phyloP scores from a whole-genome alignment of 1,140 invertebrate genomes.

The Sitophilus oryzae region DNA sequence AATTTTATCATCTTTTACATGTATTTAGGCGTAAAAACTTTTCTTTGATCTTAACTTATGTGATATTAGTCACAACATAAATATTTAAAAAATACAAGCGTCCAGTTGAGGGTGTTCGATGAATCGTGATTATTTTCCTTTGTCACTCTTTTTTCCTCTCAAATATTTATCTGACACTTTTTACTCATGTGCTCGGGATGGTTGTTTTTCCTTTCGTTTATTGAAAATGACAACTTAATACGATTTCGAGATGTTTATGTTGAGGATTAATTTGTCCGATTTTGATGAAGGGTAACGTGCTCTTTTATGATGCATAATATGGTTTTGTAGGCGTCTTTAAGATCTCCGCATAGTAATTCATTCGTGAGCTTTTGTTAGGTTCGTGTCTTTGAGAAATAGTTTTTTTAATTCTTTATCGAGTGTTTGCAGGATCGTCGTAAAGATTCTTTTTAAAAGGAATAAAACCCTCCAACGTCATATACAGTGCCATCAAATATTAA shows the following conservation, averaged over 20 bases:
- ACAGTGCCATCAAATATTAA: not conserved
- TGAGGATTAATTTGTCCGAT: not conserved
- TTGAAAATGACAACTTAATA: not conserved
- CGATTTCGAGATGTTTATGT: not conserved
- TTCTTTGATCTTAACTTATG: too few relatives aligned
- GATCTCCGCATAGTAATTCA: not conserved
- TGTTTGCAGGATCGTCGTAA: not conserved
- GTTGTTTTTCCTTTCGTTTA: not conserved
- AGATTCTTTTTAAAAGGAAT: not conserved
- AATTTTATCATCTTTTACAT: too few relatives aligned
- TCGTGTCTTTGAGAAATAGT: not conserved
- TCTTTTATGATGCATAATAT: not conserved
- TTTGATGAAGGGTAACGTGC: not conserved
- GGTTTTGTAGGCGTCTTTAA: not conserved
- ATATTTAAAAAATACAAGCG: too few relatives aligned
- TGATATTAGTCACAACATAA: too few relatives aligned
- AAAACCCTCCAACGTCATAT: not conserved
- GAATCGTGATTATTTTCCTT: too few relatives aligned
- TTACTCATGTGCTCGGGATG: too few relatives aligned
- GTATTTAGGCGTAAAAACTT: too few relatives aligned
- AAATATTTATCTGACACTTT: too few relatives aligned
- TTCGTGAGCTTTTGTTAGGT: not conserved
- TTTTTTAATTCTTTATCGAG: not conserved
- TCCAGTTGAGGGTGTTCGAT: too few relatives aligned
- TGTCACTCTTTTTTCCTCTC: too few relatives aligned